A percentile compares a stretch with the other conserved stretches of the same genome.
phyloP scores from a whole-genome alignment of 1,140 invertebrate genomes.

The Aporrectodea caliginosa region DNA sequence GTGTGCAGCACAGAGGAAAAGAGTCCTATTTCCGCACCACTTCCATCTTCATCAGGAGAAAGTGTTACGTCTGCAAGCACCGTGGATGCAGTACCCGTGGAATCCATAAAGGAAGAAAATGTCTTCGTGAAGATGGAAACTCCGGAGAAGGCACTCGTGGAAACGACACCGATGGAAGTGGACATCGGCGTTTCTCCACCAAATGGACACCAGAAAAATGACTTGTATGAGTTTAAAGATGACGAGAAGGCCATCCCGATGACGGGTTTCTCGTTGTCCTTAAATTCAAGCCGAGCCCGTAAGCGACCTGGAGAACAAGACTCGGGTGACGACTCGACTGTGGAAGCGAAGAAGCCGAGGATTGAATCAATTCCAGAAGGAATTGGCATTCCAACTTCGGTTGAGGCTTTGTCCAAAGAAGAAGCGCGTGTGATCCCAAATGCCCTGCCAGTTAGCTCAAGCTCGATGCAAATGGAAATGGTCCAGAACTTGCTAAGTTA shows the following conservation, averaged over 20 bases:
- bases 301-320: not conserved
- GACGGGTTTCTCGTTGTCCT: not conserved
- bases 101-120: not conserved
- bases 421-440: not conserved
- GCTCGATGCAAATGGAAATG: not conserved
- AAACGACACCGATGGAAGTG: too few species aligned
- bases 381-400: not conserved
- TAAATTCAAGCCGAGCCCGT: too few species aligned
- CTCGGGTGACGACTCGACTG: not conserved
- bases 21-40: too few species aligned
- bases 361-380: not conserved
- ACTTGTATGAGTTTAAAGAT: not conserved
- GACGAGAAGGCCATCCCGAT: not conserved
- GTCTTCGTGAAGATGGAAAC: too few species aligned
- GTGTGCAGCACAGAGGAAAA: too few species aligned
- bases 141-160: too few species aligned
- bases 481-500: not conserved
- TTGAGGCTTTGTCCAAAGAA: not conserved
- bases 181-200: too few species aligned
- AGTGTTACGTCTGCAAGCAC: too few species aligned
- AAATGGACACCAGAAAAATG: not conserved
- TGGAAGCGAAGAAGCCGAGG: not conserved
- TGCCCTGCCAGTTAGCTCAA: not conserved
- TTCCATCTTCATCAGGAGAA: too few species aligned
- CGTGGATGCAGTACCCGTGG: too few species aligned